Evolutionary conservation across 2,888 invertebrate genomes (phyloP), one percentile per base, ranked within the genome.

Genomic region (Drosophila crucigera): DNA sequence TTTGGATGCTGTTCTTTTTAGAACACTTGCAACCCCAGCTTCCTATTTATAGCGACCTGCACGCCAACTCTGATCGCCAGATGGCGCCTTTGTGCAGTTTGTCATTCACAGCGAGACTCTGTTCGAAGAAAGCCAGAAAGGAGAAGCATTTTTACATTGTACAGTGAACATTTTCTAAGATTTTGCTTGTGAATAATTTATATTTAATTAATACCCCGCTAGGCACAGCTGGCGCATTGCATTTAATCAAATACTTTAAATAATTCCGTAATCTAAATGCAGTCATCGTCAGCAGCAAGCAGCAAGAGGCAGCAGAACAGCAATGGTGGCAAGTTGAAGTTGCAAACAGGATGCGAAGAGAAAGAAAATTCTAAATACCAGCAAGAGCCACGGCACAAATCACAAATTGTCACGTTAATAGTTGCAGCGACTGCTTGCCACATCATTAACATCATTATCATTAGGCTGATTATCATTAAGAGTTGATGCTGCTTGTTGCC

Each of bases 241-340:
- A 83, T 92, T 92, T 92, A 92, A 92, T 91, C 91, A 92, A 88
- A 92, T 92, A 92, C 90, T 92, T 92, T 92, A 92, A 92, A 92
- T 92, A 92, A 92, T 92, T 92, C 92, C 80, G 92, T 92, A 92
- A 92, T 92, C 92, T 92, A 91, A 92, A 92, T 92, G 92, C 92
- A 92, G 83, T 84, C 80, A 73, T 80, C 84, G 84, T 84, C 90
- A 73, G 66, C 30, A 54, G 16, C 41, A 11, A 39, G 61, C 37
- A 25, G 22, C 33, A 59, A 43, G 37, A 33, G 33, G 16, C 37
- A 50, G 60, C 49, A 52, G 63, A 71, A 58, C 52, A 61, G 70
- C 71, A 66, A 71, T 71, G 63, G 66, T 61, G 74, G 75, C 77
- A 58, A 41, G 30, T 14, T 25, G 22, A 16, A 22, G 37, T 37